A percentile compares a stretch with the other conserved stretches of the same genome.
Evolutionary conservation across 2,113 vertebrate species (phyloP).

Genomic region (Larimichthys crocea): DNA sequence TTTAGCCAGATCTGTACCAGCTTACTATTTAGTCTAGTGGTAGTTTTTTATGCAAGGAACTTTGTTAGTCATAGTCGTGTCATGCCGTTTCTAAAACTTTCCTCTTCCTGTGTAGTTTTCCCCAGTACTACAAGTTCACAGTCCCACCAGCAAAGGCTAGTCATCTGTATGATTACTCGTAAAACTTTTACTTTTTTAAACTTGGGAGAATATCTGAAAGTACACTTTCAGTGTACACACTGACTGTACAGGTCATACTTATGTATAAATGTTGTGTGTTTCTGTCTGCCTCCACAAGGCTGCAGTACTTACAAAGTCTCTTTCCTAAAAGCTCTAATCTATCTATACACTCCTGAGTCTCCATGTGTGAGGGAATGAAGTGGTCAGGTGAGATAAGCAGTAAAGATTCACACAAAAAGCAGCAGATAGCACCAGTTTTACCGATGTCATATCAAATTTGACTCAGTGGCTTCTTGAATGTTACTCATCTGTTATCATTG

Average conservation of each 20-base stretch:
- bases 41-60: not conserved
- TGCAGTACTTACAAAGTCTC: slow-evolving; percentile 16
- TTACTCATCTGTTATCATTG: not conserved
- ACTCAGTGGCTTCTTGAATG: not conserved
- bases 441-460: not conserved
- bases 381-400: slow-evolving; percentile 26
- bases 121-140: not conserved
- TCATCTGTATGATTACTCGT: not conserved
- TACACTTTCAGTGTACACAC: not conserved
- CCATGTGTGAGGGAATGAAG: slow-evolving; percentile 6
- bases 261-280: not conserved
- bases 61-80: not conserved
- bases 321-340: not conserved
- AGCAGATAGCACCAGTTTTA: not conserved
- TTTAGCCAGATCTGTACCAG: not conserved
- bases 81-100: not conserved
- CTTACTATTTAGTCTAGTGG: not conserved
- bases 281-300: slow-evolving; percentile 41
- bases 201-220: not conserved
- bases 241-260: not conserved
- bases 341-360: not conserved
- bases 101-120: not conserved
- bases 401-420: slow-evolving; percentile 11
- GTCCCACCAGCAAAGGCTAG: not conserved
- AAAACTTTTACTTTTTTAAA: not conserved